These are phyloP conservation scores for Calycopis cecrops DNA, from an alignment of 1,140 invertebrate genomes.

Conservation along the genomic window DNA sequence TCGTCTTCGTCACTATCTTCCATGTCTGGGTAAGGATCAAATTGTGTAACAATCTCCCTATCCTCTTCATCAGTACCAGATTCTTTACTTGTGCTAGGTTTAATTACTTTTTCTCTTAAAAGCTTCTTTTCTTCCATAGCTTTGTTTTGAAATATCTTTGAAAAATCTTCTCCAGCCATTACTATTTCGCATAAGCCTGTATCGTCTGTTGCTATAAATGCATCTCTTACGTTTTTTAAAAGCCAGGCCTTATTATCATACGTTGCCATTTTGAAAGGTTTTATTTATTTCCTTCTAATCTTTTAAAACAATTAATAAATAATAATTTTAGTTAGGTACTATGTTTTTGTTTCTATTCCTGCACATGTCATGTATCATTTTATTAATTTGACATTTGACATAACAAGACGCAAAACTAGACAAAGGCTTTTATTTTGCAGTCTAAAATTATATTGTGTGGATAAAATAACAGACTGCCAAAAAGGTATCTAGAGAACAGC, in stretches of 20 bases:
- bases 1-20: slow-evolving; percentile 87
- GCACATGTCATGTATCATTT: too few species aligned
- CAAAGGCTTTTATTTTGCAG: too few species aligned
- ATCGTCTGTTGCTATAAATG: slow-evolving; percentile 96
- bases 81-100: slow-evolving; percentile 73
- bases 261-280: slow-evolving; percentile 82
- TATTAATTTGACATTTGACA: too few species aligned
- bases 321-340: not conserved
- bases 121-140: slow-evolving; percentile 54
- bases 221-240: slow-evolving; percentile 93
- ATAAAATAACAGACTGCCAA: too few species aligned
- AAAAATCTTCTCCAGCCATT: slow-evolving; percentile 86
- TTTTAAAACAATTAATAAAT: not conserved
- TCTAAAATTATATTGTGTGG: too few species aligned
- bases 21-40: slow-evolving; percentile 83
- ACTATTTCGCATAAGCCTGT: slow-evolving; percentile 88
- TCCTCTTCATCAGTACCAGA: slow-evolving; percentile 77
- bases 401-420: too few species aligned
- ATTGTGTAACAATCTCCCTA: slow-evolving; percentile 76
- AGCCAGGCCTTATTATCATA: slow-evolving; percentile 96
- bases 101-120: slow-evolving; percentile 39
- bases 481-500: too few species aligned
- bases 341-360: slow-evolving; percentile 6
- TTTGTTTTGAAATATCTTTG: slow-evolving; percentile 78
- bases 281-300: slow-evolving; percentile 9